Percentiles rank a stretch among this genome's conserved stretches.
phyloP scores from a whole-genome alignment of 2,888 invertebrate genomes.

The Athripsodes cinereus region DNA sequence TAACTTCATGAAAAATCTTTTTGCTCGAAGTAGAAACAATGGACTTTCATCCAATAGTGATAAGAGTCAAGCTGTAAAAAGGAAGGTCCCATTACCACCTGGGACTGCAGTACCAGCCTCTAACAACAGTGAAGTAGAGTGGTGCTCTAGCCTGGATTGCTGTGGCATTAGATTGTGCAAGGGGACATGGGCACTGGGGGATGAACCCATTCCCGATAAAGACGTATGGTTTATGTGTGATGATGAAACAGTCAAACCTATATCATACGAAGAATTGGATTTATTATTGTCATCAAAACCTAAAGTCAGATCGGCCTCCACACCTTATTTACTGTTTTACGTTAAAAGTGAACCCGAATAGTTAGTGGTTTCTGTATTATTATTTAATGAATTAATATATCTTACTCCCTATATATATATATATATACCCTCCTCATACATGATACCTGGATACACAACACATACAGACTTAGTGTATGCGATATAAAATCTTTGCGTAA shows the following conservation, averaged over 20 bases:
- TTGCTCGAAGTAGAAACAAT: constrained; percentile 33
- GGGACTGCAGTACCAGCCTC: constrained; percentile 9
- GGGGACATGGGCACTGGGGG: constrained; percentile 32
- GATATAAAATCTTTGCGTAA: too few species aligned
- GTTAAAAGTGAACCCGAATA: constrained; percentile 52
- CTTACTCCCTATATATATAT: too few species aligned
- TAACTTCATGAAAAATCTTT: constrained; percentile 44
- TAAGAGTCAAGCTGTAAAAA: constrained; percentile 19
- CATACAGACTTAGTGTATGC: too few species aligned
- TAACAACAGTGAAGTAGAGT: constrained; percentile 30
- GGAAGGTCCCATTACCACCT: constrained; percentile 21
- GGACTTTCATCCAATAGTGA: constrained; percentile 25
- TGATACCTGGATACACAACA: too few species aligned
- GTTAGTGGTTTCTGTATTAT: too few species aligned
- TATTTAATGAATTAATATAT: too few species aligned
- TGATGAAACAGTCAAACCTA: constrained; percentile 76
- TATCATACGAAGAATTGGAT: constrained; percentile 71
- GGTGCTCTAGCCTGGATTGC: constrained; percentile 49
- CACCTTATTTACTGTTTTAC: constrained; percentile 84
- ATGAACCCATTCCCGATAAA: constrained; percentile 33
- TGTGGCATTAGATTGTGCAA: constrained; percentile 44
- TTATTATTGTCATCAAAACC: constrained; percentile 69
- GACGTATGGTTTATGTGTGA: constrained; percentile 81
- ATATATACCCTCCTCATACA: too few species aligned
- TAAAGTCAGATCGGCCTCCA: constrained; percentile 67